Percentiles rank a stretch among this genome's conserved stretches.
Evolutionary conservation across 53 echinoderm and acorn worm genomes (phyloP).

Genomic region (Patiria pectinifera): DNA sequence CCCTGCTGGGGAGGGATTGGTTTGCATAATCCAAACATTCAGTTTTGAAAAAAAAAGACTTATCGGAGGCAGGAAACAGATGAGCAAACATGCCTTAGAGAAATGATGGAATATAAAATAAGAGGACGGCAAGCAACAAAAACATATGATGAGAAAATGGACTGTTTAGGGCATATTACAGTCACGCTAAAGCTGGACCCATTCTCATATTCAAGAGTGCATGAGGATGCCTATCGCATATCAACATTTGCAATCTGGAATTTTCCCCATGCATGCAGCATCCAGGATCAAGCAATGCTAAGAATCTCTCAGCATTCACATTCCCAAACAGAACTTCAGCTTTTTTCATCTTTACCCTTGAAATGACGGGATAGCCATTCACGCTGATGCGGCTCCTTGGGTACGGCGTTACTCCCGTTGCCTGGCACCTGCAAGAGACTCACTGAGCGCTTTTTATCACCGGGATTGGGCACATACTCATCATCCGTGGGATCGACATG

Average conservation of each 20-base stretch:
- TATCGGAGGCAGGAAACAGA: too few species aligned
- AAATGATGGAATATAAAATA: not conserved
- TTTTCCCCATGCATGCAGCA: slow-evolving; percentile 1
- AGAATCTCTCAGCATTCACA: not conserved
- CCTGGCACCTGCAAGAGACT: slow-evolving; percentile 55
- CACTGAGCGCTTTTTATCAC: slow-evolving; percentile 50
- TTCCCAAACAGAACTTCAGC: slow-evolving; percentile 14
- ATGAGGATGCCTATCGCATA: not conserved
- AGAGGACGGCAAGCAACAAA: not conserved
- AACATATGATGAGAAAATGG: not conserved
- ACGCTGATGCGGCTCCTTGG: slow-evolving; percentile 20
- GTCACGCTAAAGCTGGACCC: not conserved
- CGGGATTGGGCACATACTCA: not conserved
- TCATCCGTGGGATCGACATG: not conserved
- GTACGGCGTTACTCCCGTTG: not conserved
- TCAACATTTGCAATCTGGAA: not conserved
- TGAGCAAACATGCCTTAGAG: too few species aligned
- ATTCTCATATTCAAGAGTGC: not conserved
- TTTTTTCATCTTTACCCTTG: slow-evolving; percentile 45
- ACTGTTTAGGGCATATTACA: not conserved
- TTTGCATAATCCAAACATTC: too few species aligned
- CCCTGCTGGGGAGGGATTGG: too few species aligned
- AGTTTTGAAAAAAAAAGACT: too few species aligned
- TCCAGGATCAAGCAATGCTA: not conserved
- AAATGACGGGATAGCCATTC: slow-evolving; percentile 38